Conservation (phyloP, 1,140 invertebrate species). For the Drosophila arizonae region DNA sequence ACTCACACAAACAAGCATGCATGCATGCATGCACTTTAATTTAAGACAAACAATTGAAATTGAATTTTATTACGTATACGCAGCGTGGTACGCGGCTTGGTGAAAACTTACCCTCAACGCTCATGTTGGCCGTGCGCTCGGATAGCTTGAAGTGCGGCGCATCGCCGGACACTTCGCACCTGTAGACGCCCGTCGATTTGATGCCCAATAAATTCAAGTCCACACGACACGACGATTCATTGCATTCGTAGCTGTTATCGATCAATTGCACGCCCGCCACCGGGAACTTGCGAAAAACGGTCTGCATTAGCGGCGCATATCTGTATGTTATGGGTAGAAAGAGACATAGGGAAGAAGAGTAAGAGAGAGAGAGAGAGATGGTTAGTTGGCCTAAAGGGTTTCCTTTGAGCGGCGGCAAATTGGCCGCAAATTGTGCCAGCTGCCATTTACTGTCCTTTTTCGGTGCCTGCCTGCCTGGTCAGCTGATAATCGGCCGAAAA, state of each 20-base stretch:
- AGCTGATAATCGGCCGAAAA: constrained; percentile 67
- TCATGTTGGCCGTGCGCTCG: constrained; percentile 85
- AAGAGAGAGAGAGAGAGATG: background rate
- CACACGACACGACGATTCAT: constrained; percentile 83
- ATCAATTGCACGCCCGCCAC: constrained; percentile 87
- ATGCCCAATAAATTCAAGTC: constrained; percentile 84
- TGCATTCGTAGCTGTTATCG: constrained; percentile 87
- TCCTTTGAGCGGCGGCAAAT: constrained; percentile 46
- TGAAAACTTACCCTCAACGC: constrained; percentile 84
- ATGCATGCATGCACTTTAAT: constrained; percentile 48
- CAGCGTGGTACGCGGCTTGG: background rate
- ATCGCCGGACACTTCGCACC: constrained; percentile 86
- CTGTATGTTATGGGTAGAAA: constrained; percentile 26
- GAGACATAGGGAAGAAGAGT: background rate
- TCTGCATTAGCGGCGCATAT: constrained; percentile 76
- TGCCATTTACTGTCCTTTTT: constrained; percentile 36
- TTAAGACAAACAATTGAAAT: constrained; percentile 74
- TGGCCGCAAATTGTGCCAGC: constrained; percentile 64
- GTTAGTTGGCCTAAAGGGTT: constrained; percentile 18
- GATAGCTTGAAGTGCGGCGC: constrained; percentile 86
- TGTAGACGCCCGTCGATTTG: constrained; percentile 84
- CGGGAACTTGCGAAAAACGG: constrained; percentile 66
- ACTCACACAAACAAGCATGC: background rate
- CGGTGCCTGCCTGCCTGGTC: constrained; percentile 22
- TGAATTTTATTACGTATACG: constrained; percentile 61